A percentile compares a stretch with the other conserved stretches of the same genome.
These are phyloP conservation scores for Metellina segmentata DNA, from an alignment of 2,888 invertebrate species.

Conservation along the genomic window DNA sequence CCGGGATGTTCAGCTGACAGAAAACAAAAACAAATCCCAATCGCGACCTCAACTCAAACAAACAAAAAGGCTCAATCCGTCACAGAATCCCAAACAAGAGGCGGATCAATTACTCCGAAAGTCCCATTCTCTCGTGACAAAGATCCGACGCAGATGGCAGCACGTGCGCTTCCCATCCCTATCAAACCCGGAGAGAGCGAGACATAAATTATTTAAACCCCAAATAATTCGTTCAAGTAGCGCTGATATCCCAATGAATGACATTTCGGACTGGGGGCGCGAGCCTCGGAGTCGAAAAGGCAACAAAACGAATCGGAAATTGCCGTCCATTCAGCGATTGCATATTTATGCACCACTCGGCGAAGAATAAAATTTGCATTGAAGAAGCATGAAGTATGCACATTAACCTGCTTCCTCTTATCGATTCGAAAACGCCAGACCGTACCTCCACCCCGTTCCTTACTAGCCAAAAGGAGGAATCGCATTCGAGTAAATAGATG, in stretches of 20 bases:
- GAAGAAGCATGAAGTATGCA: background rate
- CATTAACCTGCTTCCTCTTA: conserved; percentile 24
- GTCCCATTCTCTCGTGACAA: background rate
- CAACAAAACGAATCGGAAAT: conserved; percentile 16
- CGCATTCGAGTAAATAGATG: background rate
- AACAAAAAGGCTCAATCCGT: too few relatives aligned
- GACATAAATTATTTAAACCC: background rate
- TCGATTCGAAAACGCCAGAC: conserved; percentile 10
- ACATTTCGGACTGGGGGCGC: background rate
- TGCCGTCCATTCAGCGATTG: conserved; percentile 9
- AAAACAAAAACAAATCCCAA: too few relatives aligned
- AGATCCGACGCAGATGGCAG: background rate
- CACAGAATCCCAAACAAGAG: background rate
- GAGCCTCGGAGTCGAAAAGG: background rate
- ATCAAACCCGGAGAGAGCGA: background rate
- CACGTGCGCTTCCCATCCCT: background rate
- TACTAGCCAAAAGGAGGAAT: background rate
- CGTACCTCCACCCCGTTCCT: background rate
- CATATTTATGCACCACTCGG: conserved; percentile 30
- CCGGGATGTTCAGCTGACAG: too few relatives aligned
- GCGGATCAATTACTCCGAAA: background rate
- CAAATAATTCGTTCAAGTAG: conserved; percentile 7
- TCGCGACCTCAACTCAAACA: too few relatives aligned
- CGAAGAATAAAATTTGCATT: background rate
- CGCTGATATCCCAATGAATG: background rate